Evolutionary conservation across 2,888 invertebrate species (phyloP).

Genomic region (Suillia variegata): DNA sequence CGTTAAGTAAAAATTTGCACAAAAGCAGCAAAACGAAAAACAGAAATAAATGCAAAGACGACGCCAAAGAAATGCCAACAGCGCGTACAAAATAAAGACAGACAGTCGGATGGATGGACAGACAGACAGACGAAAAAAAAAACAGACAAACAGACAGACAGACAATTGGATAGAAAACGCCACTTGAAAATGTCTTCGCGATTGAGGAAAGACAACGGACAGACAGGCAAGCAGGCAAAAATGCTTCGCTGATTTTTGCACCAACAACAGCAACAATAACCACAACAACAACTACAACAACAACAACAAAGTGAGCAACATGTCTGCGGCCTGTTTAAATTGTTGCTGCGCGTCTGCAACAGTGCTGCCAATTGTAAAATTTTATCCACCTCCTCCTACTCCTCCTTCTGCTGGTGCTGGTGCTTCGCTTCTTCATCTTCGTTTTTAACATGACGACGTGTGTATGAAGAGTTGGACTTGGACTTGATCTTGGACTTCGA

Average conservation of each 20-base stretch:
- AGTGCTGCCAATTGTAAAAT: not conserved
- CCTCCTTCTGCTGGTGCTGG: not conserved
- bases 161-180: not conserved
- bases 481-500: constrained; percentile 11
- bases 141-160: constrained; percentile 5
- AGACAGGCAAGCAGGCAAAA: not conserved
- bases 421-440: not conserved
- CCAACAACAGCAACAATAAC: no score
- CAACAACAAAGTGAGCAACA: constrained; percentile 4
- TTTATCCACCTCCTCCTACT: not conserved
- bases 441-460: not conserved
- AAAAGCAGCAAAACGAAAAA: not conserved
- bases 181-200: not conserved
- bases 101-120: not conserved
- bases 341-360: not conserved
- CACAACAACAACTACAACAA: no score
- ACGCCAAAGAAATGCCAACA: not conserved
- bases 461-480: constrained; percentile 13
- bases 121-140: not conserved
- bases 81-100: no score
- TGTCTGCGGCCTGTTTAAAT: constrained; percentile 8
- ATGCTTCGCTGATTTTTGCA: constrained; percentile 13
- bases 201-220: no score
- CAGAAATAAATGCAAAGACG: not conserved
- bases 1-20: not conserved